Base-by-base conservation (phyloP, 2,113 vertebrate genomes). In the Oncorhynchus keta region DNA sequence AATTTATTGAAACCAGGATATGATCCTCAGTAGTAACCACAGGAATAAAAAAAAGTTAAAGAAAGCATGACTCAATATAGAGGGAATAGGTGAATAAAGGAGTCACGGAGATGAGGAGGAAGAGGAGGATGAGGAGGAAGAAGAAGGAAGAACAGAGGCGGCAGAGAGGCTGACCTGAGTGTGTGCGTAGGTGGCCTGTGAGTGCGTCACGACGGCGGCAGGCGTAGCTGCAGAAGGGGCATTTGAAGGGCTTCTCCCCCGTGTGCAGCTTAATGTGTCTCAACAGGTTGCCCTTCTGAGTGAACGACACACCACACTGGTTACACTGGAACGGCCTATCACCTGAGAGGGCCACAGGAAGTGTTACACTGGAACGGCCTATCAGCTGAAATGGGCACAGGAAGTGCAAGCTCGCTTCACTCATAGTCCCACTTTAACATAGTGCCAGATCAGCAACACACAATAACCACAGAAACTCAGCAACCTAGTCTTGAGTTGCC, bases 221-320 rank as follows among this genome's bases (percentile, higher is more conserved):
- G 83, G 97, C 97, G 20, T 99, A 99, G 93, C 93, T 99, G 90
- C 98, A 99, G 92, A 98, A 99, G 76, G 97, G 97, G 88, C 98
- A 99, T 94, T 99, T 99, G 93, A 99, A 99, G 68, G 98, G 97
- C 94, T 99, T 99, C 92, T 99, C 98, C 76, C 96, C 98, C 71
- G 97, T 97, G 93, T 99, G 98, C 87, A 99, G 94, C 89, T 99
- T 99, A 89, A 99, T 95, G 92, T 99, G 98, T 88, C 98, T 95
- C 92, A 99, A 93, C 87, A 99, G 94, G 89, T 99, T 99, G 77
- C 98, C 98, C 92, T 99, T 99, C 91, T 99, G 98, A 74, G 98
- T 99, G 92, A 99, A 99, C 76, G 97, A 98, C 84, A 98, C 97
- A 79, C 98, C 97, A 86, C 98, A 99, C 85, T 99, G 97, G 95